Conservation (phyloP, 2,113 vertebrate genomes). For the Turdus rufiventris region DNA sequence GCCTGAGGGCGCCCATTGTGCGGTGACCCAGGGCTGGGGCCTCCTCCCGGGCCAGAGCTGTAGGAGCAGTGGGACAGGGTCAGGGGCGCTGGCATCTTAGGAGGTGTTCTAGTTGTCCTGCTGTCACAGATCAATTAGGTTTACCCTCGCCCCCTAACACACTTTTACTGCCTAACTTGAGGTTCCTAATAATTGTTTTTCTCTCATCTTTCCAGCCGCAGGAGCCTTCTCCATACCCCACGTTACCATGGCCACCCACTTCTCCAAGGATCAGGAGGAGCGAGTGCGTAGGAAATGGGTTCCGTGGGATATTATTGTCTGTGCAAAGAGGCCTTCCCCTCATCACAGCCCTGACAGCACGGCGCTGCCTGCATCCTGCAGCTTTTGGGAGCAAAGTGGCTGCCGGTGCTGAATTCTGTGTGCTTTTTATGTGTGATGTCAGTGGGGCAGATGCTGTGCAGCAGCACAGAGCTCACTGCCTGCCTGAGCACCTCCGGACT, state of each 20-base stretch:
- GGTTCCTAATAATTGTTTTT: not conserved
- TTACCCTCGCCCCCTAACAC: not conserved
- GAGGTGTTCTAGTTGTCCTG: not conserved
- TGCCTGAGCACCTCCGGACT: not conserved
- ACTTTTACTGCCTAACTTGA: too few species aligned
- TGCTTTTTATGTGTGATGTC: not conserved
- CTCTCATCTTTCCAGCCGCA: slow-evolving; percentile 36
- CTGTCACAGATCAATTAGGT: too few species aligned
- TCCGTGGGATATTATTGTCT: not conserved
- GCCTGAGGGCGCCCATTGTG: rapidly evolving
- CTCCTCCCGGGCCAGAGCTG: not conserved
- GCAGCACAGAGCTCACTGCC: not conserved
- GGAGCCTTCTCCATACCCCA: slow-evolving; percentile 24
- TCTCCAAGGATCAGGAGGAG: slow-evolving; percentile 67
- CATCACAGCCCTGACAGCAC: rapidly evolving
- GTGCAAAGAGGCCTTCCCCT: not conserved
- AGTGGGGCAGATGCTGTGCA: rapidly evolving
- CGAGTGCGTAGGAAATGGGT: slow-evolving; percentile 66
- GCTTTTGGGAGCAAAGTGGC: not conserved
- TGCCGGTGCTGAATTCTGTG: rapidly evolving
- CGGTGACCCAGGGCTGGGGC: not conserved
- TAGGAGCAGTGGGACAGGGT: not conserved
- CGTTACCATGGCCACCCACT: slow-evolving; percentile 67
- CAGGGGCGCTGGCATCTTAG: not conserved
- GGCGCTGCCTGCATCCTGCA: not conserved